Evolutionary conservation across 2,113 vertebrate species (phyloP), one percentile per base, ranked within the genome.

Genomic region (Alaudala cheleensis): DNA sequence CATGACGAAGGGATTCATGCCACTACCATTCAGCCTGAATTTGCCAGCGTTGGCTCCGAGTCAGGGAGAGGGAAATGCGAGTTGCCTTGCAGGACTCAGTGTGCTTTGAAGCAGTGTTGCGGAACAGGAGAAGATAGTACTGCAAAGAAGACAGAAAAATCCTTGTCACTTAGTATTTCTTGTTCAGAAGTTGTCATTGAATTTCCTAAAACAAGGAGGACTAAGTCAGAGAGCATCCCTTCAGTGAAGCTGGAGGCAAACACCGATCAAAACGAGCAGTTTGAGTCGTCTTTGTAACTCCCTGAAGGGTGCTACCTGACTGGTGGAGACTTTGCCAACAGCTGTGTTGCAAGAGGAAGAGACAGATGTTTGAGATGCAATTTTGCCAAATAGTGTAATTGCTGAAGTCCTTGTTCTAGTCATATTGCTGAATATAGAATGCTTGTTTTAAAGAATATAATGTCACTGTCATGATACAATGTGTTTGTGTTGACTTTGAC

Each of bases 21-120:
- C 50, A 99, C 99, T 16, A 99, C 99, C 97, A 99, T 99, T 95
- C 99, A 99, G 97, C 99, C 99, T 0, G 99, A 99, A 96, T 99
- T 99, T 51, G 98, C 99, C 97, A 99, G 98, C 0, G 98, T 99
- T 60, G 98, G 96, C 96, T 99, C 99, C 0, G 98, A 98, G 84
- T 98, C 98, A 0, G 97, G 98, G 24, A 97, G 98, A 72, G 98
- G 98, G 58, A 98, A 98, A 2, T 99, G 99, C 6, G 99, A 99
- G 97, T 98, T 99, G 22, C 99, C 99, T 90, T 99, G 99, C 97
- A 98, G 98, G 98, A 99, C 98, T 94, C 99, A 99, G 97, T 99
- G 99, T 54, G 99, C 99, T 33, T 97, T 99, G 92, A 99, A 99
- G 97, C 98, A 99, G 60, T 99, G 99, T 93, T 99, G 99, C 6